These are phyloP conservation scores for Rosalia funebris DNA, from an alignment of 2,888 invertebrate genomes.

Conservation along the genomic window DNA sequence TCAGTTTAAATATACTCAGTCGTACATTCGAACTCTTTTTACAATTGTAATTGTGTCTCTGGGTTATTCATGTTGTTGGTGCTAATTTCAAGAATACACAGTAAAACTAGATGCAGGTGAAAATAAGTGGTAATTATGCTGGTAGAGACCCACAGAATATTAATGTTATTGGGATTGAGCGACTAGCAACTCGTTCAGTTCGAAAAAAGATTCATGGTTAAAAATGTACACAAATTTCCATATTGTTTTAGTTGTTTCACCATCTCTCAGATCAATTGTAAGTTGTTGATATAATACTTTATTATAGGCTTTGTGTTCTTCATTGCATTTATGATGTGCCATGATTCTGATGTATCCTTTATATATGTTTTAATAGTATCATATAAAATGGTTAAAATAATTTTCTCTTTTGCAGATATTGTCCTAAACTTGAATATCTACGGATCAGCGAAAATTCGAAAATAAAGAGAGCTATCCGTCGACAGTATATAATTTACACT, in stretches of 20 bases:
- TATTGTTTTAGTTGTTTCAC: too few species aligned
- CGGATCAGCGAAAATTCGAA: constrained; percentile 74
- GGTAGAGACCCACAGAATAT: constrained; percentile 43
- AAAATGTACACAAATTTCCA: too few species aligned
- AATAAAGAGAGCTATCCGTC: constrained; percentile 99
- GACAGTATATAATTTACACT: constrained; percentile 96
- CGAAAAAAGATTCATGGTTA: background rate
- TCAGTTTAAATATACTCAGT: background rate
- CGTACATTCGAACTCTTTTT: background rate
- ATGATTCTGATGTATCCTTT: too few species aligned
- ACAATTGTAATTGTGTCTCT: constrained; percentile 33
- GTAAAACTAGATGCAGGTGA: constrained; percentile 53
- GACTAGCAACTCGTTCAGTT: constrained; percentile 3
- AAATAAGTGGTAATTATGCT: constrained; percentile 56
- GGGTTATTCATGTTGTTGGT: constrained; percentile 27
- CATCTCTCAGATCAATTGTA: too few species aligned
- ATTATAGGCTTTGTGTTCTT: too few species aligned
- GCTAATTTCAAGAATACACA: constrained; percentile 52
- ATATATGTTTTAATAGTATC: too few species aligned
- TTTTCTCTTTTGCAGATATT: too few species aligned
- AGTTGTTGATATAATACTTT: too few species aligned
- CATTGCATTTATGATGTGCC: too few species aligned
- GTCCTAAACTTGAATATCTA: too few species aligned
- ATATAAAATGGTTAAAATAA: too few species aligned
- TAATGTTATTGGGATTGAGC: constrained; percentile 31